Percentiles rank a stretch among this genome's conserved stretches.
phyloP scores from a whole-genome alignment of 1,140 invertebrate genomes.

The Ericerus pela region DNA sequence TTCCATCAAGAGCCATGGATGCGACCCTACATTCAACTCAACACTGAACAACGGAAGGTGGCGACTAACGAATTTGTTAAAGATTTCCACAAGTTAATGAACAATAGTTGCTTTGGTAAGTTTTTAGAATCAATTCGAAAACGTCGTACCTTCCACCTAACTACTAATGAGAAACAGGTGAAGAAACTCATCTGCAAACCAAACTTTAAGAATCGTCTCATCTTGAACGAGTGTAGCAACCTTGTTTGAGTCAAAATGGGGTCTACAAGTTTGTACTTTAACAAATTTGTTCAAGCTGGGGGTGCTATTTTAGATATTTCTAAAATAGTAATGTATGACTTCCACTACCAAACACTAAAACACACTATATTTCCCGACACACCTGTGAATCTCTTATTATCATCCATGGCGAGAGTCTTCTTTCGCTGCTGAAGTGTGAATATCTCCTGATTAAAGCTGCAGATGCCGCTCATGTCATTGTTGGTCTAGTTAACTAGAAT shows the following conservation, averaged over 20 bases:
- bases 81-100: slow-evolving; percentile 30
- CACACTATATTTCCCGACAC: slow-evolving; percentile 10
- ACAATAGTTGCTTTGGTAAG: slow-evolving; percentile 30
- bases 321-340: slow-evolving; percentile 20
- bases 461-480: too few species aligned
- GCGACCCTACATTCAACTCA: slow-evolving; percentile 27
- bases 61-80: slow-evolving; percentile 28
- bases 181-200: slow-evolving; percentile 15
- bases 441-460: too few species aligned
- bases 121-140: slow-evolving; percentile 29
- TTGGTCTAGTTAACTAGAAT: too few species aligned
- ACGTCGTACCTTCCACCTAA: slow-evolving; percentile 24
- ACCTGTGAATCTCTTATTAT: too few species aligned
- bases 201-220: slow-evolving; percentile 16
- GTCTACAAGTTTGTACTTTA: slow-evolving; percentile 10
- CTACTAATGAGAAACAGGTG: slow-evolving; percentile 10
- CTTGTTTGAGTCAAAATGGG: slow-evolving; percentile 14
- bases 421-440: too few species aligned
- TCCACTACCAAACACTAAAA: slow-evolving; percentile 16
- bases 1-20: slow-evolving; percentile 29
- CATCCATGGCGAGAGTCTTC: too few species aligned
- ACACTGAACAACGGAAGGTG: slow-evolving; percentile 24
- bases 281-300: slow-evolving; percentile 18
- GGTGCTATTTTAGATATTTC: slow-evolving; percentile 18
- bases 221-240: slow-evolving; percentile 19